Evolutionary conservation across 2,888 invertebrate species (phyloP), one percentile per base, ranked within the genome.

Genomic region (Hartigia nigra): DNA sequence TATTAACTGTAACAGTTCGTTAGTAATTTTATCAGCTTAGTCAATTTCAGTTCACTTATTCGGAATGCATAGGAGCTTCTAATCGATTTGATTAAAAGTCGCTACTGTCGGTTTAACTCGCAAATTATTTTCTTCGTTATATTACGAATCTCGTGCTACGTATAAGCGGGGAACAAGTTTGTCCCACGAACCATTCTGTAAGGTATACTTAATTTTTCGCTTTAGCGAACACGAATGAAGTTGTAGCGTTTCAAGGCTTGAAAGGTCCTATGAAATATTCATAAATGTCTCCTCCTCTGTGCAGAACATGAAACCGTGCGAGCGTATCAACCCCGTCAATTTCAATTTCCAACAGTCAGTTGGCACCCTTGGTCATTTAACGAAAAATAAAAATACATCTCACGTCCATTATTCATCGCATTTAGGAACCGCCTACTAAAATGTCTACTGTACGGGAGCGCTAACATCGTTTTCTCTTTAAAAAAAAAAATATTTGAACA

Each of bases 201-300:
- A 55, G 55, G 55, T 12, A 72, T 31, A 72, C 72, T 72, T 34
- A 72, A 72, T 72, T 39, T 75, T 34, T 75, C 75, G 75, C 34
- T 75, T 75, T 39, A 36, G 0, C 36, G 37, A 75, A 34, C 75
- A 36, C 35, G n/a, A 75, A 75, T 75, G 31, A 75, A 34, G 75
- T 35, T n/a, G 36, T 74, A 14, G 31, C 23, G 14, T 75, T 75
- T 32, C 37, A 11, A 75, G 75, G 34, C 34, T 35, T 12, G 34
- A n/a, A 34, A 35, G 75, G 36, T 75, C 75, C 31, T 39, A 75
- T 75, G 36, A 75, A 75, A 75, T 75, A 75, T 75, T 75, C 36
- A 35, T 75, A 75, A 35, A 75, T 35, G 75, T 31, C 69, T 69
- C 69, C 69, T 69, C 32, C 74, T 39, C 31, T 34, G 14, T 34